Base-by-base conservation (phyloP, 2,797 vertebrate genomes). In the Myotis findleyi region DNA sequence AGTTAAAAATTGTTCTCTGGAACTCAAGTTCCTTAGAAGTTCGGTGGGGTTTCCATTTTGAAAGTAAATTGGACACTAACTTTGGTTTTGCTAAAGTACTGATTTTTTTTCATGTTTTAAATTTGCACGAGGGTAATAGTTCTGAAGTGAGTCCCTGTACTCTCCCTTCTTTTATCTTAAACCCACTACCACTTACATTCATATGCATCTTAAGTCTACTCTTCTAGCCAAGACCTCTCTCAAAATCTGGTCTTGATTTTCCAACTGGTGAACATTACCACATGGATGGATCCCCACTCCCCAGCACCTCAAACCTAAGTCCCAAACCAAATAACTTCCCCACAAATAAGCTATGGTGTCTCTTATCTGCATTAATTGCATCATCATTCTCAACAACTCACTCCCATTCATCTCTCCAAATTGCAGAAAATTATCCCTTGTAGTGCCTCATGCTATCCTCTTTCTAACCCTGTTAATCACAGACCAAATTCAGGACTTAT, bases 31-130 rank as follows among this genome's bases (percentile, higher is more conserved):
- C 36, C 66, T 82, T 89, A 71, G 44, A 53, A 33, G 20, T 41
- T 75, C 75, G 3, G 62, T 36, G 57, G 51, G 72, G 9, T 57
- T 96, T 88, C 51, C 69, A 59, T 80, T 96, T 95, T 91, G 47
- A 95, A 93, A 93, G 66, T 85, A 88, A 91, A 88, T 13, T 87
- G 73, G 68, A 81, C 30, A 76, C 9, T 41, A 47, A 85, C 62
- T 62, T 59, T 95, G 71, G 89, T 27, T 73, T 75, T 94, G 53
- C 57, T 87, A 14, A 87, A 71, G 18, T 76, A 68, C 62, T 71
- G 17, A 17, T 79, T 33, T 77, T 87, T 79, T 21, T 12, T 3
- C 2, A 8, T 20, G 20, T 87, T 89, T 89, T 68, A 57, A 83
- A 18, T 87, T 77, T 88, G 36, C 53, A 6, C 49, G 44, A 85